Base-by-base conservation (phyloP, 2,113 vertebrate genomes). In the Ariopsis seemanni region DNA sequence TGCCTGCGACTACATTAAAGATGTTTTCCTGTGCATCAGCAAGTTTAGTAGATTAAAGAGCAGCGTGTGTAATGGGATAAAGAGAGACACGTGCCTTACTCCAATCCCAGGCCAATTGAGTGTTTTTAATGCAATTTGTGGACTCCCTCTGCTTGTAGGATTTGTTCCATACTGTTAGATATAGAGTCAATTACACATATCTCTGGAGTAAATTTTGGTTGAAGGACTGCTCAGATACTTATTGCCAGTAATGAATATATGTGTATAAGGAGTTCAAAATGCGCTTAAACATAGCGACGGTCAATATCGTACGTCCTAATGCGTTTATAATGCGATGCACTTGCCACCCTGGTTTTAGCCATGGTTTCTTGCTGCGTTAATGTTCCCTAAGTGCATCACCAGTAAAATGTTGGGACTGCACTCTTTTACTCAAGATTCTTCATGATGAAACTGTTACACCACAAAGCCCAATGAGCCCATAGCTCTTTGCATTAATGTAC, bases 91-190 rank as follows among this genome's bases (percentile, higher is more conserved):
- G 94, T 94, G 94, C 93, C 93, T 94, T 94, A 93, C 94, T 93
- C 93, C 94, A 96, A 95, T 96, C 95, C 95, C 93, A 94, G 94
- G 90, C 94, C 94, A 95, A 95, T 95, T 96, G 94, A 95, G 93
- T 95, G 92, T 95, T 95, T 95, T 95, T 94, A 95, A 95, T 95
- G 95, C 95, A 96, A 96, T 96, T 96, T 95, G 94, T 94, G 92
- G 93, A 94, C 93, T 95, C 93, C 94, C 93, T 94, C 91, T 91
- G 94, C 95, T 93, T 93, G 93, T 94, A 94, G 95, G 95, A 96
- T 96, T 96, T 96, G 95, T 96, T 96, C 95, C 95, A 94, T 96
- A 95, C 95, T 95, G 94, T 96, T 96, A 95, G 94, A 96, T 94
- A 95, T 93, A 93, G 94, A 95, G 94, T 96, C 94, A 96, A 96